Percentiles rank a stretch among this genome's conserved stretches.
These are phyloP conservation scores for Sphenodon punctatus DNA, from an alignment of 2,797 vertebrate genomes.

Conservation along the genomic window DNA sequence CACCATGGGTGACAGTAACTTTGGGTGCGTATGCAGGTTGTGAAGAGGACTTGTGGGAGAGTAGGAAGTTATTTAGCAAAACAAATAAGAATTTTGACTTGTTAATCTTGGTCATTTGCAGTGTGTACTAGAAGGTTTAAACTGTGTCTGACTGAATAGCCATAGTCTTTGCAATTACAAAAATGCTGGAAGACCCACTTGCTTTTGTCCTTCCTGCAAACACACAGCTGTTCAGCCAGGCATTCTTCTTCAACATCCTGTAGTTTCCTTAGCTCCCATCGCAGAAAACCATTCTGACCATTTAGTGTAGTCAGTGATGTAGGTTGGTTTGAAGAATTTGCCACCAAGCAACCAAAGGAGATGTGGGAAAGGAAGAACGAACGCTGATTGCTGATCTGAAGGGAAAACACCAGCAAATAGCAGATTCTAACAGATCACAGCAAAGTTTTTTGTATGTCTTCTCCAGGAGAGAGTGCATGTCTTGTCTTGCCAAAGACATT, in stretches of 20 bases:
- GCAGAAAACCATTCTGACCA: slow-evolving; percentile 18
- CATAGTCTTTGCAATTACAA: slow-evolving; percentile 62
- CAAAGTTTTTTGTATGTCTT: neutral
- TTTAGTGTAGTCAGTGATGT: neutral
- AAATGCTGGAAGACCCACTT: slow-evolving; percentile 44
- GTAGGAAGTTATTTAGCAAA: slow-evolving; percentile 21
- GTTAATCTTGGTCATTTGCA: slow-evolving; percentile 21
- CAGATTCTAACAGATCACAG: rapidly evolving
- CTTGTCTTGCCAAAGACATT: neutral
- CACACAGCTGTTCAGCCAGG: slow-evolving; percentile 42
- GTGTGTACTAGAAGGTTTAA: slow-evolving; percentile 45
- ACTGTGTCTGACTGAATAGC: slow-evolving; percentile 46
- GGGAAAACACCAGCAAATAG: neutral
- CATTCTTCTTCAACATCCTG: slow-evolving; percentile 11
- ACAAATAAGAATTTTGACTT: neutral
- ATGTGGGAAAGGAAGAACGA: neutral
- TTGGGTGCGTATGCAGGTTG: neutral
- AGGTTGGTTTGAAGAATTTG: slow-evolving; percentile 43
- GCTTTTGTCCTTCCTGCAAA: slow-evolving; percentile 53
- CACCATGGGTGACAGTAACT: neutral
- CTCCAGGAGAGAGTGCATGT: neutral
- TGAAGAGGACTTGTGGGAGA: neutral
- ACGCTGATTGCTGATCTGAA: neutral
- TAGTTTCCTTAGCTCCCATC: neutral
- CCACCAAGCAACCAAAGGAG: slow-evolving; percentile 1